These are phyloP conservation scores for Mionectes macconnelli DNA, from an alignment of 2,113 vertebrate species.

Conservation along the genomic window DNA sequence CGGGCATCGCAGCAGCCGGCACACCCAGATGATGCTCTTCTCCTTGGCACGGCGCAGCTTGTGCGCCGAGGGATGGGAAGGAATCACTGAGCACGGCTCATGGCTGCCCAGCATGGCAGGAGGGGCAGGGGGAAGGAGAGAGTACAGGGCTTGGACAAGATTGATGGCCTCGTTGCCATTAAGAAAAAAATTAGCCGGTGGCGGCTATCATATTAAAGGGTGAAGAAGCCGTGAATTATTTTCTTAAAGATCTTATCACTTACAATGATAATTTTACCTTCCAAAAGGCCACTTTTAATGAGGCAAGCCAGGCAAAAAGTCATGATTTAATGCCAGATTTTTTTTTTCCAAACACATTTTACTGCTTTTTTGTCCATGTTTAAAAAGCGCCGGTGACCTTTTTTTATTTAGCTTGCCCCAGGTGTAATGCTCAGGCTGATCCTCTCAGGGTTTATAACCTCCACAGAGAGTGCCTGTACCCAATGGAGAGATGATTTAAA, in stretches of 20 bases:
- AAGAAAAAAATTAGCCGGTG: constrained; percentile 88
- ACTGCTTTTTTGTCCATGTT: constrained; percentile 84
- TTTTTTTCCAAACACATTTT: constrained; percentile 86
- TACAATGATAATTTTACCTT: constrained; percentile 91
- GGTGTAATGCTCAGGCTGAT: constrained; percentile 78
- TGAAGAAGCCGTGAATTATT: constrained; percentile 91
- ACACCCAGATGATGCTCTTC: too few species aligned
- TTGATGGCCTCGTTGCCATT: constrained; percentile 87
- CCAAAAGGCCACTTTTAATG: constrained; percentile 92
- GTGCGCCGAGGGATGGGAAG: background rate
- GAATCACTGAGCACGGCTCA: background rate
- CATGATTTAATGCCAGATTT: constrained; percentile 86
- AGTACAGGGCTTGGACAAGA: constrained; percentile 72
- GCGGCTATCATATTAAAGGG: constrained; percentile 89
- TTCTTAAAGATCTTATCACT: constrained; percentile 91
- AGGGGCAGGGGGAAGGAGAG: constrained; percentile 59
- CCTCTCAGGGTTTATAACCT: constrained; percentile 81
- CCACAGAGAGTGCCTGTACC: constrained; percentile 68
- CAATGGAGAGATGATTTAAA: constrained; percentile 68
- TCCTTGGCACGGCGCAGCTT: background rate
- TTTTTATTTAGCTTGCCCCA: constrained; percentile 83
- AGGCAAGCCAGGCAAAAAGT: constrained; percentile 85
- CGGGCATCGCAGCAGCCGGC: background rate
- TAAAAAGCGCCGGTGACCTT: constrained; percentile 84
- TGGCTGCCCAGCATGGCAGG: background rate